Conservation (phyloP, 2,797 vertebrate species). For the Eidolon dupreanum region DNA sequence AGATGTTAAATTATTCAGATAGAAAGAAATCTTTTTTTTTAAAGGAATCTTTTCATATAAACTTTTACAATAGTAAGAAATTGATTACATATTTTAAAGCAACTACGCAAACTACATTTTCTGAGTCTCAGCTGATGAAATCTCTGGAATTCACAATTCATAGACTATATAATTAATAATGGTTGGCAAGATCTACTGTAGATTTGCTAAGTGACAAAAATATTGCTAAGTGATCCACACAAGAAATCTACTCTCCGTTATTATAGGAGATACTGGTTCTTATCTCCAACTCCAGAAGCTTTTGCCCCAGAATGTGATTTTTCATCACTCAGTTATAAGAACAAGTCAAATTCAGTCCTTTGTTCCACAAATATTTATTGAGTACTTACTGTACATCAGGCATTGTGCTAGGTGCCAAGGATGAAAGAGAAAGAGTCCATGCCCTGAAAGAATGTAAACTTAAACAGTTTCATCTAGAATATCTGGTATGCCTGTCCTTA, state of each 20-base stretch:
- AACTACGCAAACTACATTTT: neutral
- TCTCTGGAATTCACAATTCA: neutral
- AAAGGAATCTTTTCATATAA: neutral
- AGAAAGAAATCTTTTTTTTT: neutral
- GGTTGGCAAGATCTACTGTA: neutral
- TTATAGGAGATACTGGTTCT: neutral
- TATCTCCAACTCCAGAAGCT: neutral
- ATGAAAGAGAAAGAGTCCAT: neutral
- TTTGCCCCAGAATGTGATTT: neutral
- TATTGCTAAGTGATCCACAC: neutral
- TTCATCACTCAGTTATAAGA: neutral
- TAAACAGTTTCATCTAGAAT: neutral
- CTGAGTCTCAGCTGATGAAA: neutral
- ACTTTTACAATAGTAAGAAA: constrained; percentile 40
- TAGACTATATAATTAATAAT: constrained; percentile 1
- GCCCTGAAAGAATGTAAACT: neutral
- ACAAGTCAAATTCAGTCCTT: neutral
- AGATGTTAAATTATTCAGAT: constrained; percentile 46
- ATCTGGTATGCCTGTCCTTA: neutral
- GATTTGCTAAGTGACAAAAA: neutral
- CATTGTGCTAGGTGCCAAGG: neutral
- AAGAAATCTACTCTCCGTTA: neutral
- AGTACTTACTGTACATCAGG: neutral
- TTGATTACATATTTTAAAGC: constrained; percentile 46
- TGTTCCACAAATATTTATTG: neutral